A percentile compares a stretch with the other conserved stretches of the same genome.
Evolutionary conservation across 1,140 invertebrate genomes (phyloP).

Genomic region (Meloidogyne floridensis): DNA sequence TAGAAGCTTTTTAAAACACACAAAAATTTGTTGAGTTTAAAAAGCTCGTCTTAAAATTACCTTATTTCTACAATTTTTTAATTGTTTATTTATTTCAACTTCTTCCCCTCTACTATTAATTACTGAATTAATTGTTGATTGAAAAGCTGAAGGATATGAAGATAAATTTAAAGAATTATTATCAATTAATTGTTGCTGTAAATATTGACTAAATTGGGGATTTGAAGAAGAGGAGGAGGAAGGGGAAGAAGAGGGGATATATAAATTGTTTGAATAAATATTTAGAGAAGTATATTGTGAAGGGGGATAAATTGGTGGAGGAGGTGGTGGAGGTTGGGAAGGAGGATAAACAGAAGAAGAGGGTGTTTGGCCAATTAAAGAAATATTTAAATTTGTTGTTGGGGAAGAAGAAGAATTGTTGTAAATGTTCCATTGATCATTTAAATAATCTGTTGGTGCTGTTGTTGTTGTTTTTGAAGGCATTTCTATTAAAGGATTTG

Average conservation of each 20-base stretch:
- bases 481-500: neutral
- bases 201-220: neutral
- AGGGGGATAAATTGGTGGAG: neutral
- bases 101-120: neutral
- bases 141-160: conserved; percentile 2
- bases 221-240: neutral
- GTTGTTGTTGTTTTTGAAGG: neutral
- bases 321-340: no score
- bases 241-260: neutral
- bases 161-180: neutral
- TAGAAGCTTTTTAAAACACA: no score
- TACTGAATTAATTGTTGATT: neutral
- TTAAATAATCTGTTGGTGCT: neutral
- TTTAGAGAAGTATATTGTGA: neutral
- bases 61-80: neutral
- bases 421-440: neutral
- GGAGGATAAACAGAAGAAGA: neutral
- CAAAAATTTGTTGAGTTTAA: no score
- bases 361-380: no score
- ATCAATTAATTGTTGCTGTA: neutral
- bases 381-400: no score
- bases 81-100: no score
- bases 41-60: no score
- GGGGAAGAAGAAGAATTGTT: no score
- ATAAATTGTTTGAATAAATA: neutral